Conservation (phyloP, 2,888 invertebrate genomes). For the Pegoplata infirma region DNA sequence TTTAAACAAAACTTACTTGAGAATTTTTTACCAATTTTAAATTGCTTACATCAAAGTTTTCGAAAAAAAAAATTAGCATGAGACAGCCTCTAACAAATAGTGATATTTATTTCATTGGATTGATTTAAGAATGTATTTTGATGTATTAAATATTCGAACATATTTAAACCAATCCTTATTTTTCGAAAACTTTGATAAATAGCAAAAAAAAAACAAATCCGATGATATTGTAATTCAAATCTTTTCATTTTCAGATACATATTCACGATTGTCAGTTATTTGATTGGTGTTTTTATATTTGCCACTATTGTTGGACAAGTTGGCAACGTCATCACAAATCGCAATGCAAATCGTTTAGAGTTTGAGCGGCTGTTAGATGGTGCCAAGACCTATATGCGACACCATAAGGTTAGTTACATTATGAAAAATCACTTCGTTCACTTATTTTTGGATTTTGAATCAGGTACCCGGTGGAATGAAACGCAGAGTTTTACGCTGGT, state of each 20-base stretch:
- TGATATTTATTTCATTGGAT: constrained; percentile 69
- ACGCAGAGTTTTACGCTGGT: constrained; percentile 96
- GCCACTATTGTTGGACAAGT: constrained; percentile 99
- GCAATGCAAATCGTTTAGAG: constrained; percentile 96
- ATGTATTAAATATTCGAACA: constrained; percentile 21
- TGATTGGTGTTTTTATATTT: constrained; percentile 98
- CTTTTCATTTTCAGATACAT: constrained; percentile 86
- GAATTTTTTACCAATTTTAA: background rate
- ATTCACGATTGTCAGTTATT: constrained; percentile 97
- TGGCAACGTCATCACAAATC: constrained; percentile 97
- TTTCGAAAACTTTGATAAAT: constrained; percentile 77
- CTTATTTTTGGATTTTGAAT: background rate
- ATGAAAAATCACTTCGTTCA: background rate
- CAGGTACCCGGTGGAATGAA: constrained; percentile 93
- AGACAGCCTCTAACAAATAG: constrained; percentile 77
- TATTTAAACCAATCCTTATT: constrained; percentile 59
- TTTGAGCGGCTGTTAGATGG: constrained; percentile 96
- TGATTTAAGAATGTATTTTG: constrained; percentile 10
- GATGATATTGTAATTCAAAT: background rate
- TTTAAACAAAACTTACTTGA: background rate
- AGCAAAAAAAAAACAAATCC: too few relatives aligned
- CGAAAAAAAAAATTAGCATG: constrained; percentile 71
- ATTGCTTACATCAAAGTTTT: constrained; percentile 75
- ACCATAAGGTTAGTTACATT: constrained; percentile 87
- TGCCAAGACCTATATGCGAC: constrained; percentile 98